Base-by-base conservation (phyloP, 2,113 vertebrate species). In the Centropus unirufus region DNA sequence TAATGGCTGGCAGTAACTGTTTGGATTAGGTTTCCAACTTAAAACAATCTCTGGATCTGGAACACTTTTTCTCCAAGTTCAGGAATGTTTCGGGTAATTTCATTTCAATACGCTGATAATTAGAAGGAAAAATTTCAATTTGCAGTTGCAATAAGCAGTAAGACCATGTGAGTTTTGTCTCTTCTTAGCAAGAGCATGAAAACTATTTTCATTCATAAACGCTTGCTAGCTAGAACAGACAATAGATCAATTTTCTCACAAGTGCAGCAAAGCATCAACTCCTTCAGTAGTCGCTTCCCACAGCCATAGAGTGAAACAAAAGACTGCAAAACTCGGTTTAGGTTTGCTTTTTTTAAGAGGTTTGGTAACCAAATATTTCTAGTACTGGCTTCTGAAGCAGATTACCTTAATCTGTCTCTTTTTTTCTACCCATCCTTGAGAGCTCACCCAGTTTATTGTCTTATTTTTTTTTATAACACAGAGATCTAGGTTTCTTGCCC, bases 221-320 rank as follows among this genome's bases (percentile, higher is more conserved):
- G 30, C 47, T 12, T 52, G 67, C n/a, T 32, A 67, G 30, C 23
- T 94, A 4, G 0, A 54, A 76, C 8, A 74, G 70, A 58, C 32
- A 91, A 39, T 9, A 83, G 47, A 36, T 91, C n/a, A 36, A 70
- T 64, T 85, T 87, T 81, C 46, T 81, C 44, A 64, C 21, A 85
- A 78, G 63, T 18, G 23, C 12, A 52, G 51, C 55, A n/a, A 73
- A 73, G 42, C 49, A 49, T 44, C 3, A 0, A 8, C n/a, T 36
- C 20, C 19, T 9, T 26, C 22, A 30, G 20, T 7, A 63, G 39
- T 52, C 15, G 4, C n/a, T 68, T 81, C 17, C 39, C 40, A 21
- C 14, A 49, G 22, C 22, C 58, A 59, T 19, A 59, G 0, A 73
- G 39, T 30, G 46, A 84, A 90, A n/a, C 8, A 68, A 87, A 4